Conservation (phyloP, 2,797 vertebrate genomes). For the Acanthis flammea region DNA sequence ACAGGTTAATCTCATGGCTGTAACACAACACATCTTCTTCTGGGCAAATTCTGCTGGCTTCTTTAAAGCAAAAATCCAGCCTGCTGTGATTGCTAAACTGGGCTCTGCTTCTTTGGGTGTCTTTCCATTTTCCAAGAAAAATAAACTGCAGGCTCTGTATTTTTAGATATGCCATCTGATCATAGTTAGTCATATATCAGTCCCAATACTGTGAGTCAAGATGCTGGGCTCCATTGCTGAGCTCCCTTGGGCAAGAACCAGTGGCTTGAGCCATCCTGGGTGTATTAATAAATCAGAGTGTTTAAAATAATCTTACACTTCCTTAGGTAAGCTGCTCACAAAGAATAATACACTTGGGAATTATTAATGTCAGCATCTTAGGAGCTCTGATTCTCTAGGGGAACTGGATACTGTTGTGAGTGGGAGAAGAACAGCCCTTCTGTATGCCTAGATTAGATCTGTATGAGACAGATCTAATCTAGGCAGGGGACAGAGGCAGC, state of each 20-base stretch:
- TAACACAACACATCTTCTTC: background rate
- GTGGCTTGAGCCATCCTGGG: background rate
- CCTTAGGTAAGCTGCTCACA: background rate
- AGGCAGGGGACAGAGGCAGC: background rate
- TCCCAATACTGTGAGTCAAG: constrained; percentile 13
- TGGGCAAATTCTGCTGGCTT: background rate
- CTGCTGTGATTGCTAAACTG: constrained; percentile 22
- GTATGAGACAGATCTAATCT: constrained; percentile 8
- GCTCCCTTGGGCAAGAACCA: background rate
- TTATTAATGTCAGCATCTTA: background rate
- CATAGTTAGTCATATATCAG: constrained; percentile 38
- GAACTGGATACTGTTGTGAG: background rate
- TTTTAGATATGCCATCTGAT: constrained; percentile 60
- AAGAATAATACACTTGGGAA: background rate
- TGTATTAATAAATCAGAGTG: background rate
- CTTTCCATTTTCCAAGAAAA: constrained; percentile 66
- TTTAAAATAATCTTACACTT: constrained; percentile 10
- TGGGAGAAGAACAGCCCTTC: background rate
- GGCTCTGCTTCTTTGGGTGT: constrained; percentile 43
- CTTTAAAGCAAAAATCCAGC: constrained; percentile 51
- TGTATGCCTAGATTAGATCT: background rate
- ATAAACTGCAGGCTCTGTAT: constrained; percentile 44
- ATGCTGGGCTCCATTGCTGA: constrained; percentile 6
- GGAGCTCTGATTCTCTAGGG: background rate
- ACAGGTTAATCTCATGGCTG: background rate